A percentile compares a stretch with the other conserved stretches of the same genome.
Evolutionary conservation across 1,140 invertebrate species (phyloP).

Genomic region (Pristionchus pacificus): DNA sequence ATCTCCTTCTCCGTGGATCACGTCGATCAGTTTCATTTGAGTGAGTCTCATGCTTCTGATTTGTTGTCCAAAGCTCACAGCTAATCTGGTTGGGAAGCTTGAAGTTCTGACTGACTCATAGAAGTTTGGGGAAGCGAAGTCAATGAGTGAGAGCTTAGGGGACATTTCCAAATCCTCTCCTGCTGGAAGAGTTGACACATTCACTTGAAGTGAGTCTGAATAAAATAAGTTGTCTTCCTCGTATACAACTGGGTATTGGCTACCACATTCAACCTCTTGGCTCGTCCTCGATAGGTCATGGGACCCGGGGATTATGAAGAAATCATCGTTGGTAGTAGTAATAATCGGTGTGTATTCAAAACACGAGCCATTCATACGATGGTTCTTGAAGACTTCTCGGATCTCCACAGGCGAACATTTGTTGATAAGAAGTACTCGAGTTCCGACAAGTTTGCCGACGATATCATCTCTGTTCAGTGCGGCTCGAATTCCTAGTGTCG

Average conservation of each 20-base stretch:
- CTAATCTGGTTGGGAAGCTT: not conserved
- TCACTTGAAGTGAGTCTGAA: not conserved
- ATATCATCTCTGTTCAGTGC: not conserved
- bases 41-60: no score
- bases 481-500: not conserved
- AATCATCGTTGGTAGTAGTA: not conserved
- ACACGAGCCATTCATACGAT: not conserved
- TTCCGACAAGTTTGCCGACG: not conserved
- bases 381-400: not conserved
- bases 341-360: not conserved
- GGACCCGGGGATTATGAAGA: not conserved
- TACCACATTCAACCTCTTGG: not conserved
- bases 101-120: not conserved
- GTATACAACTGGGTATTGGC: not conserved
- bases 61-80: not conserved
- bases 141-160: not conserved
- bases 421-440: not conserved
- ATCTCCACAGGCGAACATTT: not conserved
- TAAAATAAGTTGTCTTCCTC: not conserved
- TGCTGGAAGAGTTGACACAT: not conserved
- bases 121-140: not conserved
- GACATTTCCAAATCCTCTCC: not conserved
- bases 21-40: no score
- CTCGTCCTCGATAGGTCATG: not conserved
- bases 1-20: no score